phyloP scores from a whole-genome alignment of 2,113 vertebrate genomes.

The Ochotona curzoniae region DNA sequence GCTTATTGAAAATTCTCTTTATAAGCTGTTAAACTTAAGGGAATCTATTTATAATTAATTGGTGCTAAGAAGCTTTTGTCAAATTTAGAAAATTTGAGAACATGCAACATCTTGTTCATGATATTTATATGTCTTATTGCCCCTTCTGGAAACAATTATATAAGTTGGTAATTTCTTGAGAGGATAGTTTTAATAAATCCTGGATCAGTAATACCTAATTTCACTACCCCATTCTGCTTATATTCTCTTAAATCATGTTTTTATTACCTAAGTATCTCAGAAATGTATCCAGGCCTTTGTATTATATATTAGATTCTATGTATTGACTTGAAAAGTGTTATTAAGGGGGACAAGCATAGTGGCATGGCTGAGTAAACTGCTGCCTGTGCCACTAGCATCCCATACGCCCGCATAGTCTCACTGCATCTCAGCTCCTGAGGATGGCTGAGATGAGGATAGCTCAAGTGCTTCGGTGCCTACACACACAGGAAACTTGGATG shows the following conservation, averaged over 20 bases:
- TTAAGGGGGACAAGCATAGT: not conserved
- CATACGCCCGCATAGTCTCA: no score
- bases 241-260: not conserved
- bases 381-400: no score
- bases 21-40: not conserved
- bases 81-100: slow-evolving; percentile 28
- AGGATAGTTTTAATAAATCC: not conserved
- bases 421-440: no score
- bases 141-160: not conserved
- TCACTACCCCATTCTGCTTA: not conserved
- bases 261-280: not conserved
- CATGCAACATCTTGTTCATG: not conserved
- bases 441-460: no score
- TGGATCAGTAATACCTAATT: not conserved
- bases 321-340: not conserved
- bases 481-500: no score
- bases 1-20: slow-evolving; percentile 28
- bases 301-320: not conserved
- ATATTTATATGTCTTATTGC: not conserved
- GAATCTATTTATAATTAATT: slow-evolving; percentile 4
- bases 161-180: not conserved
- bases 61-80: not conserved
- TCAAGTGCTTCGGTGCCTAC: no score
- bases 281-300: not conserved
- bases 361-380: no score